These are phyloP conservation scores for Caenorhabditis sp. DNA, from an alignment of 2,888 invertebrate genomes.

Conservation along the genomic window DNA sequence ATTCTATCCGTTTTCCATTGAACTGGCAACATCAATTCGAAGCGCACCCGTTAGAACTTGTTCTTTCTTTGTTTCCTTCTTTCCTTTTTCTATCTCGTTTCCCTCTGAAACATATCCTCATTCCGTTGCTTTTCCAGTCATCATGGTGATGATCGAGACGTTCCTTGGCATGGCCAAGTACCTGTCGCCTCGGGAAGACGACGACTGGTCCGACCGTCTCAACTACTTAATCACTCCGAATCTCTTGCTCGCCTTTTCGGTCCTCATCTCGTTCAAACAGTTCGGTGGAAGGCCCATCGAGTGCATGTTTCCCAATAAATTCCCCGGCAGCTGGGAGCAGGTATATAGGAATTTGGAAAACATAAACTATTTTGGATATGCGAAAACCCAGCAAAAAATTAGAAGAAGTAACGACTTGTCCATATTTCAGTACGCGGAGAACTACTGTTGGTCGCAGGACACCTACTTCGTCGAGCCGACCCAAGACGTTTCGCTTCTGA, in stretches of 20 bases:
- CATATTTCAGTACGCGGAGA: constrained; percentile 79
- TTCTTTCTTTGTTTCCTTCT: too few species aligned
- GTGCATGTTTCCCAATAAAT: constrained; percentile 82
- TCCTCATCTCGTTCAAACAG: constrained; percentile 79
- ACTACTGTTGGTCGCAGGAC: constrained; percentile 81
- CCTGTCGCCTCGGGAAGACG: constrained; percentile 77
- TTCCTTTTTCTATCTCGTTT: background rate
- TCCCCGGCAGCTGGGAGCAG: constrained; percentile 82
- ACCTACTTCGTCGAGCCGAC: constrained; percentile 80
- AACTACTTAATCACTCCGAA: constrained; percentile 81
- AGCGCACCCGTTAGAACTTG: too few species aligned
- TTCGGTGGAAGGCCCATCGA: constrained; percentile 79
- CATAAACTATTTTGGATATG: background rate
- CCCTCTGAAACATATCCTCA: too few species aligned
- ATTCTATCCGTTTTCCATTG: too few species aligned
- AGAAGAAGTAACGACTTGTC: too few species aligned
- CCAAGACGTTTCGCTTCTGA: constrained; percentile 76
- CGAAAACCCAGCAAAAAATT: background rate
- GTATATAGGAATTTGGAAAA: constrained; percentile 54
- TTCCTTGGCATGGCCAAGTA: constrained; percentile 80
- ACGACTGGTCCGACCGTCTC: constrained; percentile 80
- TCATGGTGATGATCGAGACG: constrained; percentile 80
- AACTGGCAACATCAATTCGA: too few species aligned
- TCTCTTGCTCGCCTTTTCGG: constrained; percentile 80
- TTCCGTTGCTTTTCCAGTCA: constrained; percentile 19